Evolutionary conservation across 2,888 invertebrate genomes (phyloP).

Genomic region (Hypomecis punctinalis): DNA sequence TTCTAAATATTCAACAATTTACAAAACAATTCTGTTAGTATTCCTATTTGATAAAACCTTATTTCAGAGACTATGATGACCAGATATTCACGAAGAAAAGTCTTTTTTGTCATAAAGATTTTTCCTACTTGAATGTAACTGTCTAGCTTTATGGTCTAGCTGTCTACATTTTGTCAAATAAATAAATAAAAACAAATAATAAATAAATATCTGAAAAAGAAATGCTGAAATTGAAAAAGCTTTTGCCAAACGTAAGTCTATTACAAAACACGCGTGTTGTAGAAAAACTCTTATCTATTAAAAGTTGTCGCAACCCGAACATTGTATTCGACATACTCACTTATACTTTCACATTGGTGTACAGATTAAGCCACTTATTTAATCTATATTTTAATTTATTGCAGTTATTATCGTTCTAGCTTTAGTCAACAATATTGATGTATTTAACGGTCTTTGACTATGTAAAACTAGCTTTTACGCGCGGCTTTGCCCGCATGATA

Average conservation of each 20-base stretch:
- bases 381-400: neutral
- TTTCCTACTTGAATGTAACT: too few species aligned
- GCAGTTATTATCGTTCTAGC: neutral
- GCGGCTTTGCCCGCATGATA: too few species aligned
- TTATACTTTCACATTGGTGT: slow-evolving; percentile 16
- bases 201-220: slow-evolving; percentile 27
- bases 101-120: too few species aligned
- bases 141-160: too few species aligned
- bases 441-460: neutral
- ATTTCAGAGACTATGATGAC: too few species aligned
- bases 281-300: slow-evolving; percentile 35
- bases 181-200: too few species aligned
- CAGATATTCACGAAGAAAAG: too few species aligned
- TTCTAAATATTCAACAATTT: too few species aligned
- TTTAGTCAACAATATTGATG: neutral
- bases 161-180: slow-evolving; percentile 3
- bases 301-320: slow-evolving; percentile 33
- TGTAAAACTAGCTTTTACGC: too few species aligned
- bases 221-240: slow-evolving; percentile 43
- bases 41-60: too few species aligned
- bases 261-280: slow-evolving; percentile 30
- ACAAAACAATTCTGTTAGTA: too few species aligned
- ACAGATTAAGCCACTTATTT: neutral
- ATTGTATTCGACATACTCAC: slow-evolving; percentile 22
- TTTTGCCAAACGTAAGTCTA: slow-evolving; percentile 46